Evolutionary conservation across 2,888 invertebrate genomes (phyloP).

Genomic region (Hemaris fuciformis): DNA sequence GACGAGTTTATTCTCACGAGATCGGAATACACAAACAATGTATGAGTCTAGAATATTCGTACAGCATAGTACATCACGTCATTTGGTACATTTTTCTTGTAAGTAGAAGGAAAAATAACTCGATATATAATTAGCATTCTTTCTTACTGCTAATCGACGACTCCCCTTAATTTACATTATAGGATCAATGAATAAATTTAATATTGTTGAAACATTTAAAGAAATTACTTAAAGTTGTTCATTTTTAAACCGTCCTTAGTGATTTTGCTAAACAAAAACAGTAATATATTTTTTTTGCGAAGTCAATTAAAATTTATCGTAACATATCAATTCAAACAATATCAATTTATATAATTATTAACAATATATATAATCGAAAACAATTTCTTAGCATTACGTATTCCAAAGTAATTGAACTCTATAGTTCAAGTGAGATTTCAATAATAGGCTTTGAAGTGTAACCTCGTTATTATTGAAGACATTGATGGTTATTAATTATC

Average conservation of each 20-base stretch:
- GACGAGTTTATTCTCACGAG: constrained; percentile 44
- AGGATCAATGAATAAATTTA: too few relatives aligned
- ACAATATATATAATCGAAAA: not conserved
- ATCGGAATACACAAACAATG: constrained; percentile 43
- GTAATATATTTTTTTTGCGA: too few relatives aligned
- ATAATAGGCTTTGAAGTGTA: not conserved
- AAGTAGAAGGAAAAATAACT: not conserved
- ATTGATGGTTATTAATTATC: not conserved
- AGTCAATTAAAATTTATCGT: too few relatives aligned
- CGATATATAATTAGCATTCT: not conserved
- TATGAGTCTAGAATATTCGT: constrained; percentile 28
- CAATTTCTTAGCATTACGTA: not conserved
- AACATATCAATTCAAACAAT: too few relatives aligned
- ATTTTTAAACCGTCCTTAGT: too few relatives aligned
- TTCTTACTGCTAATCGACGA: too few relatives aligned
- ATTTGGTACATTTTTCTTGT: not conserved
- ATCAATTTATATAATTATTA: too few relatives aligned
- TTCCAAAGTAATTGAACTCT: too few relatives aligned
- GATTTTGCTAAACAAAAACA: too few relatives aligned
- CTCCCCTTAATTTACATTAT: too few relatives aligned
- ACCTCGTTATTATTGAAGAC: not conserved
- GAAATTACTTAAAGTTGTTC: too few relatives aligned
- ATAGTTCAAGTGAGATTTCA: not conserved
- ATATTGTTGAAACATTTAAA: too few relatives aligned
- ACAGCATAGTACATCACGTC: not conserved